Conservation (phyloP, 2,113 vertebrate species). For the Tachuris rubrigastra region DNA sequence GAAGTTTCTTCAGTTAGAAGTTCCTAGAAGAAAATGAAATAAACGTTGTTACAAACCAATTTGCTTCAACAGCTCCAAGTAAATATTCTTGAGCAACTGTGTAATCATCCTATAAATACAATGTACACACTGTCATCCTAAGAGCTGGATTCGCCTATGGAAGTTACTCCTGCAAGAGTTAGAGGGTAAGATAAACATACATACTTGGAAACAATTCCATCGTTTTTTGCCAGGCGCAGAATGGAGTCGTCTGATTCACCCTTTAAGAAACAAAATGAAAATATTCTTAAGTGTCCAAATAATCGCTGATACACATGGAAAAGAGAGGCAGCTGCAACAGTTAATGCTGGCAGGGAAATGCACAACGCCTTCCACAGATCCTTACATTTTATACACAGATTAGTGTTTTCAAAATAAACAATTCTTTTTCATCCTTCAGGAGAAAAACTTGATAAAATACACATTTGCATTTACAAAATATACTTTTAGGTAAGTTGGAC, state of each 20-base stretch:
- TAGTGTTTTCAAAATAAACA: neutral
- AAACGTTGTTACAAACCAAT: neutral
- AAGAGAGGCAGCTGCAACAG: neutral
- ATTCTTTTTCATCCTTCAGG: neutral
- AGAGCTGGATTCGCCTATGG: neutral
- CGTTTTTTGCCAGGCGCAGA: constrained; percentile 88
- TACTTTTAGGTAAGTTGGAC: neutral
- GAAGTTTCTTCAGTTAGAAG: constrained; percentile 65
- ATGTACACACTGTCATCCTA: neutral
- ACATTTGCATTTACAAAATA: neutral
- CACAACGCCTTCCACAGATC: accelerated
- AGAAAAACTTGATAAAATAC: neutral
- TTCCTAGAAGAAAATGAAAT: constrained; percentile 72
- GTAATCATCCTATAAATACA: neutral
- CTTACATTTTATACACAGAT: neutral
- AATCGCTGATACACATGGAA: neutral
- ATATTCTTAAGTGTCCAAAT: neutral
- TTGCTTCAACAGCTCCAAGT: neutral
- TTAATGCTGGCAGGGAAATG: neutral
- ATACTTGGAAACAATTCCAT: constrained; percentile 89
- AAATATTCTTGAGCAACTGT: neutral
- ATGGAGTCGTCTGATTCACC: constrained; percentile 96
- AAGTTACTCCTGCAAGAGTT: neutral
- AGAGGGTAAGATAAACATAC: constrained; percentile 11
- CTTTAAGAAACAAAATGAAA: neutral